Evolutionary conservation across 2,113 vertebrate species (phyloP).

Genomic region (Cyprinus carpio): DNA sequence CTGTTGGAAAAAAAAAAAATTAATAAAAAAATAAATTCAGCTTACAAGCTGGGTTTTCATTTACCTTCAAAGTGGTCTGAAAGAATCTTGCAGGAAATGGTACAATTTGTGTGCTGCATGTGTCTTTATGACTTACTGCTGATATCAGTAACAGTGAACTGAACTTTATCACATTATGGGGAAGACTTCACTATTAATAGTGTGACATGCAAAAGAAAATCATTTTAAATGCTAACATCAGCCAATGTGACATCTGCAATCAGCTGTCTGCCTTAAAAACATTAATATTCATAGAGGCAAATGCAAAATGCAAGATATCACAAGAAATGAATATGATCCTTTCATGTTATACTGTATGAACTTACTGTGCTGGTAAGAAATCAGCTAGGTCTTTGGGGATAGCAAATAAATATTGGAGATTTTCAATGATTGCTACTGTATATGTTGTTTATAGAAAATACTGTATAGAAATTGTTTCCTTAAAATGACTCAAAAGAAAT

Average conservation of each 20-base stretch:
- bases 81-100: background rate
- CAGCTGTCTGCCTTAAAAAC: too few relatives aligned
- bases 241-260: too few relatives aligned
- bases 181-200: background rate
- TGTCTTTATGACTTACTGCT: background rate
- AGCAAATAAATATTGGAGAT: background rate
- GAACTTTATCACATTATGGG: background rate
- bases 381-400: background rate
- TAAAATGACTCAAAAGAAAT: background rate
- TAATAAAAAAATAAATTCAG: constrained; percentile 36
- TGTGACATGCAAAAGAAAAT: background rate
- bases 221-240: too few relatives aligned
- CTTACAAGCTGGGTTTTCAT: constrained; percentile 36
- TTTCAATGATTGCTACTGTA: background rate
- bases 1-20: background rate
- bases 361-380: background rate
- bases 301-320: background rate
- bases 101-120: too few relatives aligned
- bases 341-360: background rate
- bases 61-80: constrained; percentile 18
- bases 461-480: background rate
- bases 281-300: background rate
- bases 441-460: too few relatives aligned
- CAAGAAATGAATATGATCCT: background rate
- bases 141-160: background rate